phyloP scores from a whole-genome alignment of 2,113 vertebrate genomes.

The Xiphophorus hellerii region DNA sequence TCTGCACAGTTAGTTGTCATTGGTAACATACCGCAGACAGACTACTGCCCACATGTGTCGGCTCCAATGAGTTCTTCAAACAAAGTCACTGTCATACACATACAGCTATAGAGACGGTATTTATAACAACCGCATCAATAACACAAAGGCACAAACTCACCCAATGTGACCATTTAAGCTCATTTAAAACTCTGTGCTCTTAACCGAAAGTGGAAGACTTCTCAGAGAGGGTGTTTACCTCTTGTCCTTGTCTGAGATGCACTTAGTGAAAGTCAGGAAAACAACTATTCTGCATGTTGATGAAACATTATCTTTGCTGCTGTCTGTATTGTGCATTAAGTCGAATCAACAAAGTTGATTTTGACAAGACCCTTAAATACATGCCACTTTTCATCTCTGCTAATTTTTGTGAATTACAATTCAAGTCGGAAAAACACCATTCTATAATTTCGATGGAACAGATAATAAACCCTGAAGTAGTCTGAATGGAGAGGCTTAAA shows the following conservation, averaged over 20 bases:
- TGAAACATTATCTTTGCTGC: neutral
- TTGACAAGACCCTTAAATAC: neutral
- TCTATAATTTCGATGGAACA: neutral
- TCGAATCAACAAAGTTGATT: neutral
- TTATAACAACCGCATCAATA: conserved; percentile 6
- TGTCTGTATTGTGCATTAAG: neutral
- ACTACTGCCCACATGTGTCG: neutral
- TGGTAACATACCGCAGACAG: conserved; percentile 15
- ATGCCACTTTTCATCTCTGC: neutral
- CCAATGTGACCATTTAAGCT: neutral
- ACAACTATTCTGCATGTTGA: neutral
- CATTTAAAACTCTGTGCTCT: neutral
- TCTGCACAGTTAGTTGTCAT: neutral
- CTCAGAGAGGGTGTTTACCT: conserved; percentile 4
- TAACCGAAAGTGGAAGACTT: neutral
- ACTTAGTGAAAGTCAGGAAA: neutral
- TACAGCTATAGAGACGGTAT: neutral
- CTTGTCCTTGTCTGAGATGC: conserved; percentile 7
- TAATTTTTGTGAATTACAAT: neutral
- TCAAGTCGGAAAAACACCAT: neutral
- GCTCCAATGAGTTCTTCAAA: neutral
- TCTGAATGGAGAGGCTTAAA: neutral
- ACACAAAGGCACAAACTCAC: neutral
- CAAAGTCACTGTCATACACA: neutral
- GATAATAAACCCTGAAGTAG: too few relatives aligned